Conservation (phyloP, 1,140 invertebrate species). For the Achatina immaculata region DNA sequence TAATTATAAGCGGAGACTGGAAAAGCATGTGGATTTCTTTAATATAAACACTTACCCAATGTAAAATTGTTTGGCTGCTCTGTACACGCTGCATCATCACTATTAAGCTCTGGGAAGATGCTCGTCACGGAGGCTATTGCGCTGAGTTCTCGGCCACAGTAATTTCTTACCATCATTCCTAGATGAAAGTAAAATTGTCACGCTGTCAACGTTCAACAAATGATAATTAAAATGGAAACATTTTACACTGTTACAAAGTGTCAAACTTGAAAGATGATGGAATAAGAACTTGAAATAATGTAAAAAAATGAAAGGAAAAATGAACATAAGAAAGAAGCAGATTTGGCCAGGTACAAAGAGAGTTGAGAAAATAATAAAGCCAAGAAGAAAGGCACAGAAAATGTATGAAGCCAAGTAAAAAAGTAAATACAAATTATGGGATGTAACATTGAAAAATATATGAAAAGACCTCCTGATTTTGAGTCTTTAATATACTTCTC, state of each 20-base stretch:
- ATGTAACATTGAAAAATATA: no score
- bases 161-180: conserved; percentile 62
- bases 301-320: no score
- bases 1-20: no score
- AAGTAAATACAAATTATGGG: no score
- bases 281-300: neutral
- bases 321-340: no score
- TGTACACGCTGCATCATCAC: conserved; percentile 44
- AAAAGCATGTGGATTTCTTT: no score
- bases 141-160: conserved; percentile 48
- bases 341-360: no score
- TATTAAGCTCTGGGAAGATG: conserved; percentile 52
- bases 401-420: no score
- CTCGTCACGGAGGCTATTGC: conserved; percentile 47
- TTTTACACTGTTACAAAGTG: neutral
- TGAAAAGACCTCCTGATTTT: no score
- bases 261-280: neutral
- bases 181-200: conserved; percentile 7
- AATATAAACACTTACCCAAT: conserved; percentile 50
- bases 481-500: no score
- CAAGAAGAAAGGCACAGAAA: no score
- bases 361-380: no score
- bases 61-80: conserved; percentile 43
- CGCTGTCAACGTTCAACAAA: neutral
- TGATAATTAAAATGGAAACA: neutral